Evolutionary conservation across 2,113 vertebrate species (phyloP).

Genomic region (Hydropotes inermis): DNA sequence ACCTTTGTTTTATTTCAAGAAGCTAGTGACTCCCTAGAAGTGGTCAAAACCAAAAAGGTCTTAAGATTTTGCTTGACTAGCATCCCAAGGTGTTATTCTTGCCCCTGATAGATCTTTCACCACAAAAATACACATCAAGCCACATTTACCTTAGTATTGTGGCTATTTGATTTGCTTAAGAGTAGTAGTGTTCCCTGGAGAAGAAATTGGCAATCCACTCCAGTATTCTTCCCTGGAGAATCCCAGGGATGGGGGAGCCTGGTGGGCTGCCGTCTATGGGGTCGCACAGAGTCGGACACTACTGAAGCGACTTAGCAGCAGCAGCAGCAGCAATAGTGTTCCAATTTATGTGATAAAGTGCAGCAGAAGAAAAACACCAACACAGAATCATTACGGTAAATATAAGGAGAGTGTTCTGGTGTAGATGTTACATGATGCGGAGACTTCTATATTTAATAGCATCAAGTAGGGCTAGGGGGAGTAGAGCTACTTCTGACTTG

Average conservation of each 20-base stretch:
- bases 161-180: background rate
- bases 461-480: background rate
- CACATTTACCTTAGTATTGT: background rate
- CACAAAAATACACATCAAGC: background rate
- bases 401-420: background rate
- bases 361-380: background rate
- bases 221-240: background rate
- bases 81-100: background rate
- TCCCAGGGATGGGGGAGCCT: accelerated
- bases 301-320: background rate
- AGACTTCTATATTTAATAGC: background rate
- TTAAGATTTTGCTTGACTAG: background rate
- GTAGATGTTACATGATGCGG: background rate
- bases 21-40: background rate
- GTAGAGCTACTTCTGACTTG: background rate
- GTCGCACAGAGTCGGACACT: accelerated
- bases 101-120: background rate
- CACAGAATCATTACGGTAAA: background rate
- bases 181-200: background rate
- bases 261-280: background rate
- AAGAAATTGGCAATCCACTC: background rate
- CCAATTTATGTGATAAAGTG: background rate
- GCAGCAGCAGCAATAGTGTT: background rate
- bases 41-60: background rate
- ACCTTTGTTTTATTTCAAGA: constrained; percentile 28